Evolutionary conservation across 1,140 invertebrate species (phyloP).

Genomic region (Megalopta genalis): DNA sequence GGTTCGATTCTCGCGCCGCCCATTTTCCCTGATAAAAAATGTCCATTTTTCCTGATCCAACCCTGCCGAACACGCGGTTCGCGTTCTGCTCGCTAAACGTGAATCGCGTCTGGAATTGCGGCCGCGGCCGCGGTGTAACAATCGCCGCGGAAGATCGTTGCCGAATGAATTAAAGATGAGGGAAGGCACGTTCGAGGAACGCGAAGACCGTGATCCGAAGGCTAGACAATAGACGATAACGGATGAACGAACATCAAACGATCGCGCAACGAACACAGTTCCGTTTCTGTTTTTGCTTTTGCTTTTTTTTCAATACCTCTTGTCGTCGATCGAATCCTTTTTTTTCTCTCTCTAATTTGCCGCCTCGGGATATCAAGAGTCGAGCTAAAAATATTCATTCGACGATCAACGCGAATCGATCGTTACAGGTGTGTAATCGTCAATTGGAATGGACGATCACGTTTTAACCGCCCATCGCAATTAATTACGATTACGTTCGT

Average conservation of each 20-base stretch:
- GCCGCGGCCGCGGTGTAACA: neutral
- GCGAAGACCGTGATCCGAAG: constrained; percentile 3
- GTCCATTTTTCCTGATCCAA: neutral
- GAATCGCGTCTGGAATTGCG: neutral
- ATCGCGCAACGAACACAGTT: neutral
- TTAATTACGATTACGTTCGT: no score
- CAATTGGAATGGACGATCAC: no score
- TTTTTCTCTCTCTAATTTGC: no score
- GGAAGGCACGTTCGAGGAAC: neutral
- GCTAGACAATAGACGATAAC: neutral
- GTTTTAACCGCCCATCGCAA: no score
- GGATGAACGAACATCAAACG: neutral
- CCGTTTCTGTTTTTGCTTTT: no score
- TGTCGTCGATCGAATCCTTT: neutral
- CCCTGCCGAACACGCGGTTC: no score
- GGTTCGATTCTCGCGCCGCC: no score
- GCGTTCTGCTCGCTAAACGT: neutral
- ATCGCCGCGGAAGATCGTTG: neutral
- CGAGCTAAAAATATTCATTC: no score
- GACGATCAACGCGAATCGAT: no score
- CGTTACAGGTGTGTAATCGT: no score
- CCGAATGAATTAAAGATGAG: constrained; percentile 27
- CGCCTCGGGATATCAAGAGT: no score
- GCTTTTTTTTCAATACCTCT: neutral
- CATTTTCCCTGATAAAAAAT: neutral